Evolutionary conservation across 2,888 invertebrate genomes (phyloP).

Genomic region (Epirrita christyi): DNA sequence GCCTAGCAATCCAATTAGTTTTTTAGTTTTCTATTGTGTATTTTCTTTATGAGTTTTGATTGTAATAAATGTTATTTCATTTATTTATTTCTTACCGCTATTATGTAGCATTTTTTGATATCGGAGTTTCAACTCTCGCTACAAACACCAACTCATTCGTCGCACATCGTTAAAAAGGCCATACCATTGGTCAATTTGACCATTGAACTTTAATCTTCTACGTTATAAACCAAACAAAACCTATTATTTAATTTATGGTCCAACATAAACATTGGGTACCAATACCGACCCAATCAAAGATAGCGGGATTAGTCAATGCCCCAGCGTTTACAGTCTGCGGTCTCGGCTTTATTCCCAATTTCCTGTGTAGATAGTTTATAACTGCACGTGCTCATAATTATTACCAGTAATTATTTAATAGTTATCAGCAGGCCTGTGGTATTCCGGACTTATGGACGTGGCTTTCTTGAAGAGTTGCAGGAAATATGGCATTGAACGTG

Average conservation of each 20-base stretch:
- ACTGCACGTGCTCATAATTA: conserved; percentile 45
- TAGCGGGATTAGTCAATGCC: conserved; percentile 47
- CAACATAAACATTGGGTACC: background rate
- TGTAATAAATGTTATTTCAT: no score
- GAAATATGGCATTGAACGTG: no score
- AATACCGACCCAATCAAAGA: conserved; percentile 12
- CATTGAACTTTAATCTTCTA: no score
- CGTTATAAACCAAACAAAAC: background rate
- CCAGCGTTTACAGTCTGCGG: background rate
- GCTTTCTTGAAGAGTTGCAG: background rate
- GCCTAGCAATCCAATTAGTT: no score
- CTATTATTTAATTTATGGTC: background rate
- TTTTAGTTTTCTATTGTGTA: no score
- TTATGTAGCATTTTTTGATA: no score
- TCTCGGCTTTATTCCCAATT: conserved; percentile 40
- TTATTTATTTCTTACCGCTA: no score
- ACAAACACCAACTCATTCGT: no score
- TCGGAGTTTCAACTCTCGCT: no score
- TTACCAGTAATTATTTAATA: conserved; percentile 45
- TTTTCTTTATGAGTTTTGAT: no score
- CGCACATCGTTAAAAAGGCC: no score
- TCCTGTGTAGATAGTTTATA: conserved; percentile 54
- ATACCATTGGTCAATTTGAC: no score
- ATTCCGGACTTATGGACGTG: background rate
- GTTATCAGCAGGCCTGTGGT: conserved; percentile 37